phyloP scores from a whole-genome alignment of 2,888 invertebrate species.

The Epinotia ramella region DNA sequence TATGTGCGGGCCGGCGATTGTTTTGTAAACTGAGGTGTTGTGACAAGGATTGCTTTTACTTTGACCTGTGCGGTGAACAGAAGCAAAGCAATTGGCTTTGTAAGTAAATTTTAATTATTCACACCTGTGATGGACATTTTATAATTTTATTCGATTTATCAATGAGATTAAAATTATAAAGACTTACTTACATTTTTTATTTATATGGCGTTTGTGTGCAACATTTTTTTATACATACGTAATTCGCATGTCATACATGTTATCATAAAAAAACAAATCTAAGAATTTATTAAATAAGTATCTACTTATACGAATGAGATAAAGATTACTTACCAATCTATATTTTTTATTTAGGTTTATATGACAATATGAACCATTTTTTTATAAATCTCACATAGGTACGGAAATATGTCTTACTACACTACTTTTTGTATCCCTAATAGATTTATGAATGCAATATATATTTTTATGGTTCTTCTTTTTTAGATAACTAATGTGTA shows the following conservation, averaged over 20 bases:
- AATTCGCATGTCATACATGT: too few relatives aligned
- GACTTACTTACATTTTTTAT: background rate
- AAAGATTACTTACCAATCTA: background rate
- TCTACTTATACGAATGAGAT: background rate
- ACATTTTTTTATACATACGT: too few relatives aligned
- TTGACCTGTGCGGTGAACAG: slow-evolving; percentile 61
- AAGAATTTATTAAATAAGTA: too few relatives aligned
- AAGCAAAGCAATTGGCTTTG: slow-evolving; percentile 44
- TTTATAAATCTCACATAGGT: too few relatives aligned
- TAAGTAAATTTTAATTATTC: slow-evolving; percentile 18
- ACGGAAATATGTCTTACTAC: too few relatives aligned
- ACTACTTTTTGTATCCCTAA: too few relatives aligned
- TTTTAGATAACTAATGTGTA: too few relatives aligned
- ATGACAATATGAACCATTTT: too few relatives aligned
- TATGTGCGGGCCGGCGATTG: slow-evolving; percentile 69
- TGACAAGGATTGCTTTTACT: slow-evolving; percentile 66
- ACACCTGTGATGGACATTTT: background rate
- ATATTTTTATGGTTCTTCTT: too few relatives aligned
- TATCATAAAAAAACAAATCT: too few relatives aligned
- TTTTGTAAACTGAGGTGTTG: slow-evolving; percentile 73
- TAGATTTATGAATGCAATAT: too few relatives aligned
- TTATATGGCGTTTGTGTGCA: too few relatives aligned
- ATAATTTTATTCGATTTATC: background rate
- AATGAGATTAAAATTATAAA: background rate
- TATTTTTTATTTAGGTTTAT: background rate